phyloP scores from a whole-genome alignment of 2,113 vertebrate genomes.

The Chloroceryle aenea region DNA sequence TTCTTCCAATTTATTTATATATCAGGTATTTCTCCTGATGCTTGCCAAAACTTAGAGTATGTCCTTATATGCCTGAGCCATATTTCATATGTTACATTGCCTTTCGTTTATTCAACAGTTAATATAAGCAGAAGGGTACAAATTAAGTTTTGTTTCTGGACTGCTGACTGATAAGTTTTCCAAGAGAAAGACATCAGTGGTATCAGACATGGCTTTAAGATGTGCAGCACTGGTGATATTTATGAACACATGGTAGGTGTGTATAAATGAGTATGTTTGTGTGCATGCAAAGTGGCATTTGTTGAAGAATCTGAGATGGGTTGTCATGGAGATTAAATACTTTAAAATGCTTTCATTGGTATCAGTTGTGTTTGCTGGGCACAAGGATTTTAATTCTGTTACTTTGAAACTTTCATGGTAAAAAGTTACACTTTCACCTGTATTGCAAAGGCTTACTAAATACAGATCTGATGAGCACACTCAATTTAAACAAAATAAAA shows the following conservation, averaged over 20 bases:
- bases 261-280: conserved; percentile 75
- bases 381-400: conserved; percentile 66
- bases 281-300: conserved; percentile 76
- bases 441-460: conserved; percentile 66
- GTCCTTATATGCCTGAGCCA: background rate
- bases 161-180: conserved; percentile 63
- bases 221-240: conserved; percentile 70
- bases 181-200: conserved; percentile 47
- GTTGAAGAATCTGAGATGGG: conserved; percentile 76
- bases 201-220: conserved; percentile 56
- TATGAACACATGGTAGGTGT: conserved; percentile 75
- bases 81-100: conserved; percentile 22
- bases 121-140: conserved; percentile 52
- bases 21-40: background rate
- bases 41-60: background rate
- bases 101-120: conserved; percentile 57
- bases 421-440: conserved; percentile 71
- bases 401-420: conserved; percentile 67
- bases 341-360: conserved; percentile 75
- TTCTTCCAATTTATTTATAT: background rate
- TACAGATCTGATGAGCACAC: conserved; percentile 51
- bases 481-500: conserved; percentile 60
- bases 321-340: conserved; percentile 87
- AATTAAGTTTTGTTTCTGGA: conserved; percentile 66
- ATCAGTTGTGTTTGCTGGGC: conserved; percentile 73